Percentiles rank a stretch among this genome's conserved stretches.
Conservation (phyloP, 2,797 vertebrate species). For the Antrozous pallidus region DNA sequence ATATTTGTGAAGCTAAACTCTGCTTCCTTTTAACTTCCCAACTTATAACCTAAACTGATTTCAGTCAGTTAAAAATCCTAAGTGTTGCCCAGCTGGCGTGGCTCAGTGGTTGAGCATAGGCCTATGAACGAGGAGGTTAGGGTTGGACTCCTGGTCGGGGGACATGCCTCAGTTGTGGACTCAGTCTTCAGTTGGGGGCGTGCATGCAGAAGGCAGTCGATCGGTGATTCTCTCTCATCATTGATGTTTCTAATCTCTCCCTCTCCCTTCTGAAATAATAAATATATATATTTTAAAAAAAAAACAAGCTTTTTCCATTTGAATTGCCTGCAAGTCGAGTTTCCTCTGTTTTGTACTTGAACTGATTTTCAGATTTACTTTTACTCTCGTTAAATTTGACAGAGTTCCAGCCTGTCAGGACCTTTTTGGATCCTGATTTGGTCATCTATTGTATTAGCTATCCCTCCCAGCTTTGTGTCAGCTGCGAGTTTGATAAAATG, state of each 20-base stretch:
- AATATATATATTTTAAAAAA: too few species aligned
- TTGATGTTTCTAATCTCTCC: too few species aligned
- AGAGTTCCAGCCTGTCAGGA: constrained; percentile 29
- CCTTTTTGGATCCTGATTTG: neutral
- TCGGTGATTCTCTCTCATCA: too few species aligned
- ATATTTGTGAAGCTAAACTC: neutral
- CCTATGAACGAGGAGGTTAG: too few species aligned
- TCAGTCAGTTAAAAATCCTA: constrained; percentile 7
- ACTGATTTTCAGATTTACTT: constrained; percentile 17
- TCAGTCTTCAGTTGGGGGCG: too few species aligned
- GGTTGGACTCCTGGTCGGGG: too few species aligned
- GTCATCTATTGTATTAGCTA: neutral
- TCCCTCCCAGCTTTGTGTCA: constrained; percentile 26
- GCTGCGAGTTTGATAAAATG: neutral
- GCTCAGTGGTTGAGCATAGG: too few species aligned
- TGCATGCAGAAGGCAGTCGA: too few species aligned
- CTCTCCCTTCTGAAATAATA: too few species aligned
- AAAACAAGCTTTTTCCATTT: constrained; percentile 4
- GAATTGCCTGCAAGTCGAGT: neutral
- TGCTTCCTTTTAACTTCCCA: neutral
- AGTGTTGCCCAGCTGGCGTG: neutral
- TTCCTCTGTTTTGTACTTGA: neutral
- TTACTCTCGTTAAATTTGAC: constrained; percentile 44
- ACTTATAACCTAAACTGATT: neutral
- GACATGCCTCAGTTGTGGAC: too few species aligned